phyloP scores from a whole-genome alignment of 2,113 vertebrate species.

The Canis aureus region DNA sequence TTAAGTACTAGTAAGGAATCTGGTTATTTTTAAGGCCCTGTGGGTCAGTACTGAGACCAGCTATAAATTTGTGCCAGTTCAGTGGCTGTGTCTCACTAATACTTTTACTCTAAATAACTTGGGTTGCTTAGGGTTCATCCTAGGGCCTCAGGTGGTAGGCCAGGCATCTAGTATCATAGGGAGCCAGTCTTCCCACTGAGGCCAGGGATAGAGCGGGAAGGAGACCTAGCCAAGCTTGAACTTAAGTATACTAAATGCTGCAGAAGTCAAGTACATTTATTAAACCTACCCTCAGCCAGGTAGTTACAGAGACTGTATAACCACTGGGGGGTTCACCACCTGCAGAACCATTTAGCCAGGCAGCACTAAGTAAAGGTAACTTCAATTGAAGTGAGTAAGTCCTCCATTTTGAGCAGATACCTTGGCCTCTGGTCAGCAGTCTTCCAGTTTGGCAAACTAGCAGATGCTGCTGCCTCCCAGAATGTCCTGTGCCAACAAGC shows the following conservation, averaged over 20 bases:
- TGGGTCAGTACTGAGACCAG: not conserved
- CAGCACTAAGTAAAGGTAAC: not conserved
- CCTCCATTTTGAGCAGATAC: not conserved
- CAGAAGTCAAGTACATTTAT: constrained; percentile 39
- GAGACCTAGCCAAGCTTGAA: not conserved
- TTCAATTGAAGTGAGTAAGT: not conserved
- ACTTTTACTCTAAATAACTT: not conserved
- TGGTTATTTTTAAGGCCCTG: not conserved
- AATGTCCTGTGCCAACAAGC: not conserved
- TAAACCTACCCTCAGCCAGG: not conserved
- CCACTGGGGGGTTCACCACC: not conserved
- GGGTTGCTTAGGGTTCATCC: not conserved
- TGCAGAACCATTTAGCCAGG: not conserved
- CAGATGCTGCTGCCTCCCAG: not conserved
- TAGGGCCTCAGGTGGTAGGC: not conserved
- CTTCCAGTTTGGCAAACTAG: not conserved
- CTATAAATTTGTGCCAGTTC: not conserved
- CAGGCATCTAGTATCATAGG: not conserved
- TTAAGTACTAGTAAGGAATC: not conserved
- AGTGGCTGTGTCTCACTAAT: not conserved
- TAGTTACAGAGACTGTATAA: not conserved
- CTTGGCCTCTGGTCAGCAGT: not conserved
- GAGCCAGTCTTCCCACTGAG: not conserved
- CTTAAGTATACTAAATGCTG: not conserved
- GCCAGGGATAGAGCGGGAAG: not conserved